phyloP scores from a whole-genome alignment of 2,797 vertebrate species.

The Naso thynnoides region DNA sequence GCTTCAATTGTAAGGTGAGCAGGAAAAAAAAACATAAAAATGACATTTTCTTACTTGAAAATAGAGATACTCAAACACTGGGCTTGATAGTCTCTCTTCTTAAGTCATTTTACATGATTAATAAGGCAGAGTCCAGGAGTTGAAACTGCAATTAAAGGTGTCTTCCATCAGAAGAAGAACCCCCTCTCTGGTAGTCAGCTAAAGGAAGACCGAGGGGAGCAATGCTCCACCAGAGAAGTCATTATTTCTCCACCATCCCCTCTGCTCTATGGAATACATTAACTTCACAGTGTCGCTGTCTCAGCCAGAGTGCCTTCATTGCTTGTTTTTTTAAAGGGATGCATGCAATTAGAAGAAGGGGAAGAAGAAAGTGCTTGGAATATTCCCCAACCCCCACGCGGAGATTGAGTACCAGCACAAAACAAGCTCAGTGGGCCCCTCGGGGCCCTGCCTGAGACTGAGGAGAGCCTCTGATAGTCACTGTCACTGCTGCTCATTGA shows the following conservation, averaged over 20 bases:
- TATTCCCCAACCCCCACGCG: conserved; percentile 74
- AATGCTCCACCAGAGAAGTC: conserved; percentile 69
- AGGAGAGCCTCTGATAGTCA: conserved; percentile 60
- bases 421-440: conserved; percentile 74
- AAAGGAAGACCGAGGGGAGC: conserved; percentile 72
- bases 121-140: conserved; percentile 59
- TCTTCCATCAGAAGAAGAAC: conserved; percentile 67
- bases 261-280: conserved; percentile 80
- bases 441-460: conserved; percentile 60
- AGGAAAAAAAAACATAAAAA: conserved; percentile 48
- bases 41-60: conserved; percentile 41
- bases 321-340: conserved; percentile 79
- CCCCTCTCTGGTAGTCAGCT: conserved; percentile 70
- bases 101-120: conserved; percentile 72
- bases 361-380: conserved; percentile 87
- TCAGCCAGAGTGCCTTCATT: conserved; percentile 79
- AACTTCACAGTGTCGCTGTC: conserved; percentile 80
- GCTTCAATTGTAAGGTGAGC: conserved; percentile 27
- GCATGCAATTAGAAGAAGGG: conserved; percentile 88
- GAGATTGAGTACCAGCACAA: conserved; percentile 70
- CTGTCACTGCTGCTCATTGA: conserved; percentile 66
- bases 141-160: conserved; percentile 80
- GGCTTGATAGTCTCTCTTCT: conserved; percentile 41
- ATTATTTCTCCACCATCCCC: conserved; percentile 75
- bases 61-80: conserved; percentile 32